Conservation (phyloP, 2,797 vertebrate genomes). For the Enteromius afrohamiltoni region DNA sequence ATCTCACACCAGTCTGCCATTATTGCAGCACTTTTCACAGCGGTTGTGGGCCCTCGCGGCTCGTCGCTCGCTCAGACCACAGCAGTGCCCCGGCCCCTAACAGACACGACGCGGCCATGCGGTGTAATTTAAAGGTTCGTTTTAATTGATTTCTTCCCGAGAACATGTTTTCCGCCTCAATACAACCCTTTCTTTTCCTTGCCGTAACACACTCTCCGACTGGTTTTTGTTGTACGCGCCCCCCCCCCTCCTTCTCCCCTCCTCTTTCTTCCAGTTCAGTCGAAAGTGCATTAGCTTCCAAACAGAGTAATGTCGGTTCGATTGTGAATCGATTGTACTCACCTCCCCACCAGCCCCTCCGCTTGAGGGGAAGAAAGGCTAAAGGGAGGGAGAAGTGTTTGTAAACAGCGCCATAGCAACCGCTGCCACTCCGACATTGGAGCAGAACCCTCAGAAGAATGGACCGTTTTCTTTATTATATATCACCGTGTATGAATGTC, state of each 20-base stretch:
- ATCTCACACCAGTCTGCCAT: slow-evolving; percentile 49
- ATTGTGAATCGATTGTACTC: slow-evolving; percentile 82
- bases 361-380: slow-evolving; percentile 54
- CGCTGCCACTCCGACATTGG: slow-evolving; percentile 67
- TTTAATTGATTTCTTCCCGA: slow-evolving; percentile 68
- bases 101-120: slow-evolving; percentile 41
- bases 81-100: slow-evolving; percentile 50
- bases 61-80: slow-evolving; percentile 51
- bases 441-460: slow-evolving; percentile 50
- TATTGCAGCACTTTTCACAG: slow-evolving; percentile 64
- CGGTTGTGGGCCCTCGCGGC: slow-evolving; percentile 53
- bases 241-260: slow-evolving; percentile 42
- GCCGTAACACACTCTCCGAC: slow-evolving; percentile 61
- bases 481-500: slow-evolving; percentile 1
- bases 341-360: slow-evolving; percentile 58
- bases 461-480: slow-evolving; percentile 31
- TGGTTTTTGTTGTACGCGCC: slow-evolving; percentile 53
- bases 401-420: slow-evolving; percentile 75
- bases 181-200: slow-evolving; percentile 62
- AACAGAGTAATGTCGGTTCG: slow-evolving; percentile 73
- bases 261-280: slow-evolving; percentile 68
- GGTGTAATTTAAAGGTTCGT: slow-evolving; percentile 60
- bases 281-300: slow-evolving; percentile 79
- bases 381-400: slow-evolving; percentile 70
- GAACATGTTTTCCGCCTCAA: slow-evolving; percentile 64